Evolutionary conservation across 2,113 vertebrate species (phyloP), one percentile per base, ranked within the genome.

Genomic region (Dolichallabes microphthalmus): DNA sequence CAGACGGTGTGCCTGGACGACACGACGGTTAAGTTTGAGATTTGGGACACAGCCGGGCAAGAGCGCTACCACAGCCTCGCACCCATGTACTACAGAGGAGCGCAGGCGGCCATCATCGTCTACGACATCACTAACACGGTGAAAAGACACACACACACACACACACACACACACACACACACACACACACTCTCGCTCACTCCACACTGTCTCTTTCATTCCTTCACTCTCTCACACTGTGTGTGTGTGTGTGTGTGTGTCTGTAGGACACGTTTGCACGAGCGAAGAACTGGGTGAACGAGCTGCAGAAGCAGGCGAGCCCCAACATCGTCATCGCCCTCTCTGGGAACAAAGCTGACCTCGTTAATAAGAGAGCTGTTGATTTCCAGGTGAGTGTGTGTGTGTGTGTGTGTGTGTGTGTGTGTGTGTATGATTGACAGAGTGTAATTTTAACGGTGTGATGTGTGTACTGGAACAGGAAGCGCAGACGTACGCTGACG

Each of bases 261-360:
- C 50, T 85, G 91, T 89, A 98, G 98, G 98, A 99, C 86, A 98
- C 97, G 0, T 99, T 99, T 91, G 92, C 90, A 87, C 95, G 97
- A 89, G 98, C 97, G 76, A 98, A 99, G 94, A 98, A 96, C 92
- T 99, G 98, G 98, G 98, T 99, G 92, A 99, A 98, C 91, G 98
- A 99, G 92, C 90, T 99, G 89, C 97, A 99, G 92, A 94, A 96
- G 88, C 97, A 98, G 94, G 98, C 97, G 86, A 99, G 96, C 90
- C 97, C 98, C 87, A 98, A 95, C 93, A 98, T 99, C 8, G 97
- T 99, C 88, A 99, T 99, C 53, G 97, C 97, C 52, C 93, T 99
- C 83, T 95, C 97, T 1, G 98, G 98, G 53, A 99, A 99, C 94
- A 99, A 99, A 92, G 97, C 97, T 0, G 98, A 99, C 90, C 95